Evolutionary conservation across 2,888 invertebrate genomes (phyloP), one percentile per base, ranked within the genome.

Genomic region (Sarcophaga carnaria): DNA sequence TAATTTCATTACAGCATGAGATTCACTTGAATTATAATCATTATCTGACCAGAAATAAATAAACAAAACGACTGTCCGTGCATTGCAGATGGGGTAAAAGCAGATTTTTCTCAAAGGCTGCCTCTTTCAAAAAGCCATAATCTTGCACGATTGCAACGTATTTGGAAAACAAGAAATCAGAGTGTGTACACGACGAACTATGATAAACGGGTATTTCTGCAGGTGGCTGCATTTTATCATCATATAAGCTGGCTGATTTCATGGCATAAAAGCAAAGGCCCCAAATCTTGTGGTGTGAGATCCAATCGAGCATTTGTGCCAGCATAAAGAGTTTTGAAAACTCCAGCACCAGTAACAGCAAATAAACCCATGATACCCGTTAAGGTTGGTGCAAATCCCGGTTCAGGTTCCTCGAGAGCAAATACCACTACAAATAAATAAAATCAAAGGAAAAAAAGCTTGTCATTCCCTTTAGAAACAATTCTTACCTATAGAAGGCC

Each of bases 401-500:
- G 90, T 45, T 90, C 85, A 0, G 92, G 92, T 27, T 92, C 92
- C 0, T 88, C 83, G 1, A 92, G 11, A 0, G 91, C 71, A 64
- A 89, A 89, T 4, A 91, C 67, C 22, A 92, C 92, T 92, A 3
- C 17, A 62, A 62, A 62, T 17, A 62, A n/a, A 22, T 12, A 22
- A 59, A 2, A 20, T 17, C 45, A 69, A 17, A 27, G 10, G 6
- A 8, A 37, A 1, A 37, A 37, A 37, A 37, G 2, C 2, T 37
- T 37, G 2, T 2, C 8, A 0, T 37, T 37, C 3, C 8, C 37
- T 0, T 37, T 14, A 49, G 4, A 49, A 54, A 54, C 0, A 14
- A 2, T 54, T 14, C 5, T 54, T 70, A 92, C 98, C 97, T 89
- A 99, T 97, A 0, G 98, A 98, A 0, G 99, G 99, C 78, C 98